These are phyloP conservation scores for Lepidochrysops patricia DNA, from an alignment of 2,888 invertebrate genomes.

Conservation along the genomic window DNA sequence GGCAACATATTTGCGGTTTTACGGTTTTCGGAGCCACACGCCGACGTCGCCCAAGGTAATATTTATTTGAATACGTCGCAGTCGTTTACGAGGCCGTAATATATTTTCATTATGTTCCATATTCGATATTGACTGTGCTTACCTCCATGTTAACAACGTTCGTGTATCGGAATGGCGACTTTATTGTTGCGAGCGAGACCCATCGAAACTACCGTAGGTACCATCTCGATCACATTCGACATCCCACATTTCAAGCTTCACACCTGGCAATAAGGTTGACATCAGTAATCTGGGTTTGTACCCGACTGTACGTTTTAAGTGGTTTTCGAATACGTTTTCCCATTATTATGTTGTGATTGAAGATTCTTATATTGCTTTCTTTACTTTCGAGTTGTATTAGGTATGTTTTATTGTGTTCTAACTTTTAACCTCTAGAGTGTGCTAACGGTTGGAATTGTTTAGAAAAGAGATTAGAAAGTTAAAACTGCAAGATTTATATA, in stretches of 20 bases:
- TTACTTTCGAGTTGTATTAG: background rate
- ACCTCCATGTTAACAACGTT: slow-evolving; percentile 54
- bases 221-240: too few species aligned
- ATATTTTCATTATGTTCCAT: slow-evolving; percentile 66
- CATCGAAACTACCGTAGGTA: background rate
- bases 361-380: slow-evolving; percentile 6
- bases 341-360: background rate
- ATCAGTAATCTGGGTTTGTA: too few species aligned
- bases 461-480: background rate
- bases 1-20: slow-evolving; percentile 31
- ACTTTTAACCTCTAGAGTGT: background rate
- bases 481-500: background rate
- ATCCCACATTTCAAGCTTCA: too few species aligned
- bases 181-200: slow-evolving; percentile 29
- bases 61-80: slow-evolving; percentile 59
- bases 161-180: slow-evolving; percentile 41
- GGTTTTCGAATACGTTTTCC: background rate
- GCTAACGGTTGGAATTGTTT: background rate
- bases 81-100: slow-evolving; percentile 55
- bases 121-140: slow-evolving; percentile 57
- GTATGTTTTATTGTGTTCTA: background rate
- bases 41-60: slow-evolving; percentile 52
- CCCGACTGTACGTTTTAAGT: background rate
- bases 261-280: too few species aligned
- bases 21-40: slow-evolving; percentile 50